Evolutionary conservation across 2,888 invertebrate species (phyloP).

Genomic region (Agriopis leucophaearia): DNA sequence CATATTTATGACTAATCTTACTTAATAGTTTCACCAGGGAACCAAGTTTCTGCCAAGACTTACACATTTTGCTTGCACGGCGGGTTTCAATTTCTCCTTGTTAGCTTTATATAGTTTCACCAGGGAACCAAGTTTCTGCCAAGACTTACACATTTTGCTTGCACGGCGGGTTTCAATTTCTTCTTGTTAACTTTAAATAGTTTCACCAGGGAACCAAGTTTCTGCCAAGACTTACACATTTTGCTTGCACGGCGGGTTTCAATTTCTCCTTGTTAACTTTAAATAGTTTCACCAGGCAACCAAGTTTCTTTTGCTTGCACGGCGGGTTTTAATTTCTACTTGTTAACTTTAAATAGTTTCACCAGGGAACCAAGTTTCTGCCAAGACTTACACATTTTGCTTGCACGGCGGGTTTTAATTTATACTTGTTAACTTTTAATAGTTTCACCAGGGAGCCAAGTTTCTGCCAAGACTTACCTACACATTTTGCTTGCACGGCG

Average conservation of each 20-base stretch:
- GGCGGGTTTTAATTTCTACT: slow-evolving; percentile 73
- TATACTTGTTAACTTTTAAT: slow-evolving; percentile 36
- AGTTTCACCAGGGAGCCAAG: background rate
- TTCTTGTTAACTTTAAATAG: background rate
- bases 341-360: background rate
- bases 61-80: slow-evolving; percentile 50
- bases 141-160: slow-evolving; percentile 38
- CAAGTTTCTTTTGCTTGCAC: slow-evolving; percentile 46
- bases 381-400: slow-evolving; percentile 31
- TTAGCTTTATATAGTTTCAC: background rate
- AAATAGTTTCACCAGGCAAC: background rate
- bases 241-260: slow-evolving; percentile 63
- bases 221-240: slow-evolving; percentile 13
- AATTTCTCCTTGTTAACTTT: slow-evolving; percentile 64
- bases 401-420: slow-evolving; percentile 69
- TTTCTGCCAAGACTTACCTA: slow-evolving; percentile 5
- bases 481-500: slow-evolving; percentile 52
- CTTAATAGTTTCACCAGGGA: background rate
- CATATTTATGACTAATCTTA: background rate
- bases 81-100: slow-evolving; percentile 74
- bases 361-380: slow-evolving; percentile 14
- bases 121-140: slow-evolving; percentile 15
- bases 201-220: background rate
- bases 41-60: slow-evolving; percentile 10
- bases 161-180: slow-evolving; percentile 71